Evolutionary conservation across 1,140 invertebrate genomes (phyloP).

Genomic region (Caenorhabditis remanei): DNA sequence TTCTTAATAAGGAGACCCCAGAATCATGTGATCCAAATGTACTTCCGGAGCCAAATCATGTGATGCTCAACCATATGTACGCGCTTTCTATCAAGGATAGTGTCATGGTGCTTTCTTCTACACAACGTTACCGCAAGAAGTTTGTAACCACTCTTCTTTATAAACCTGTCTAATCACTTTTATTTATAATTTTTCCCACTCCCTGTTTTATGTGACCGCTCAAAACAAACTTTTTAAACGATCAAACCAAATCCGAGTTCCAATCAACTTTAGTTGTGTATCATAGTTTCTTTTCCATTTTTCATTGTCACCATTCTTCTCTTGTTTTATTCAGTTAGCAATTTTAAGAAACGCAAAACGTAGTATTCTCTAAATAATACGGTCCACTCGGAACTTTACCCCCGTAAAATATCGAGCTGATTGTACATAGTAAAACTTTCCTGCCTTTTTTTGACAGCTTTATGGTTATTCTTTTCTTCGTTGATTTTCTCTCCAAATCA

Average conservation of each 20-base stretch:
- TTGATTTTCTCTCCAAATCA: neutral
- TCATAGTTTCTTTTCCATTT: constrained; percentile 1
- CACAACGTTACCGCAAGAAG: constrained; percentile 95
- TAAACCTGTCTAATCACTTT: constrained; percentile 83
- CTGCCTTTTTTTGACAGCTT: constrained; percentile 28
- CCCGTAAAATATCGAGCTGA: neutral
- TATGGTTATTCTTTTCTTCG: neutral
- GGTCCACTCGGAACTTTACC: constrained; percentile 34
- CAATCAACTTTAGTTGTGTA: neutral
- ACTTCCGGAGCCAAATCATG: constrained; percentile 96
- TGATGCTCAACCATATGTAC: constrained; percentile 99
- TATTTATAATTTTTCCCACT: neutral
- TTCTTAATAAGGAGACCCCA: constrained; percentile 97
- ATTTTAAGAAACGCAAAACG: constrained; percentile 53
- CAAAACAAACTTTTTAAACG: neutral
- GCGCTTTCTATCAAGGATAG: constrained; percentile 99
- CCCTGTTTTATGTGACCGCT: neutral
- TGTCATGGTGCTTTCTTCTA: constrained; percentile 97
- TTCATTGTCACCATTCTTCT: neutral
- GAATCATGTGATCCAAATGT: constrained; percentile 94
- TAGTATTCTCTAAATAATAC: constrained; percentile 14
- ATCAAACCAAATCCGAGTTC: neutral
- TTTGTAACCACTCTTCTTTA: constrained; percentile 98
- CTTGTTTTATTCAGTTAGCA: constrained; percentile 1
- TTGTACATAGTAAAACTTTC: constrained; percentile 2